phyloP scores from a whole-genome alignment of 2,113 vertebrate genomes.

The Atrichornis clamosus region DNA sequence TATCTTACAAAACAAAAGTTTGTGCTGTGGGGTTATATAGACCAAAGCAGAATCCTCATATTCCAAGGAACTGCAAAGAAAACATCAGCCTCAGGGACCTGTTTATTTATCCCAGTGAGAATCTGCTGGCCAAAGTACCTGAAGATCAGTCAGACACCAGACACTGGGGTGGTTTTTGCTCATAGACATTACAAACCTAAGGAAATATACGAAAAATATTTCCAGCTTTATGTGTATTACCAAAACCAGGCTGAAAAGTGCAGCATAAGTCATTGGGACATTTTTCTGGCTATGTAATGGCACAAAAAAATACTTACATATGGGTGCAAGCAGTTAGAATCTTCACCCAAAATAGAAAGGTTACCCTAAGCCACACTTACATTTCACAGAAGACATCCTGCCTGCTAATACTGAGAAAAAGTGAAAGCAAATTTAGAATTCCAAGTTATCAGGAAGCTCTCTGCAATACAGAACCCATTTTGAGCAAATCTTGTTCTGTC shows the following conservation, averaged over 20 bases:
- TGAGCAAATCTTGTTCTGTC: not conserved
- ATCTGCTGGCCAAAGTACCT: not conserved
- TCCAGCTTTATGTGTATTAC: not conserved
- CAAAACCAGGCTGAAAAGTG: not conserved
- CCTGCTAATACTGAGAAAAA: not conserved
- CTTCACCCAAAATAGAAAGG: not conserved
- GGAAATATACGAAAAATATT: not conserved
- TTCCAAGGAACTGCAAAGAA: not conserved
- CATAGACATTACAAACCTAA: not conserved
- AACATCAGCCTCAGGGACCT: not conserved
- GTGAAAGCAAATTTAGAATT: not conserved
- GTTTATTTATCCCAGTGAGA: not conserved
- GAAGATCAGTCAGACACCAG: not conserved
- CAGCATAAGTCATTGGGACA: not conserved
- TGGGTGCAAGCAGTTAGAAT: not conserved
- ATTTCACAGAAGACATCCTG: not conserved
- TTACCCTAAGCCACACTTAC: not conserved
- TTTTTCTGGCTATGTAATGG: rapidly evolving
- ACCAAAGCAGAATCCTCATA: not conserved
- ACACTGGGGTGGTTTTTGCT: not conserved
- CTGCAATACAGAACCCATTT: not conserved
- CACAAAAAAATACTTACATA: not conserved
- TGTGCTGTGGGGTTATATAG: not conserved
- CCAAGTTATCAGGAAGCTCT: not conserved
- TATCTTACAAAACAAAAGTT: not conserved